A percentile compares a stretch with the other conserved stretches of the same genome.
Evolutionary conservation across 2,113 vertebrate species (phyloP).

Genomic region (Anolis carolinensis): DNA sequence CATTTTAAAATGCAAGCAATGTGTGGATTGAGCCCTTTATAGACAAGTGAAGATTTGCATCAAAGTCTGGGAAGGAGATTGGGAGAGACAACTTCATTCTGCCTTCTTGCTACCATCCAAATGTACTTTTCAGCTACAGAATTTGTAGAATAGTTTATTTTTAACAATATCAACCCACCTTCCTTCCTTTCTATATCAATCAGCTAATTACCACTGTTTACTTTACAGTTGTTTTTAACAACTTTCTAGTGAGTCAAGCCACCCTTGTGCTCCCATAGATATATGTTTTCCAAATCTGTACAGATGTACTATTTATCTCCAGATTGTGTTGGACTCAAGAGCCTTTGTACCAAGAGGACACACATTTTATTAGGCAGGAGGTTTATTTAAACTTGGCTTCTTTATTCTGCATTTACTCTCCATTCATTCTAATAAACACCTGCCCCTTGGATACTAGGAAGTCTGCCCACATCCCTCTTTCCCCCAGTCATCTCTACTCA

Average conservation of each 20-base stretch:
- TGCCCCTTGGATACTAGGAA: not conserved
- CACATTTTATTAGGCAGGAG: not conserved
- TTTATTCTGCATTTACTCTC: not conserved
- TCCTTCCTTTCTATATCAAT: not conserved
- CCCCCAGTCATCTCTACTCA: not conserved
- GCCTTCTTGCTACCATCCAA: not conserved
- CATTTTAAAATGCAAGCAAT: not conserved
- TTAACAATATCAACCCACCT: not conserved
- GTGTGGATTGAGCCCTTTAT: not conserved
- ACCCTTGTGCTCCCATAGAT: not conserved
- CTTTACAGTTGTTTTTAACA: not conserved
- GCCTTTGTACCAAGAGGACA: not conserved
- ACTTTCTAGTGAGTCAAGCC: not conserved
- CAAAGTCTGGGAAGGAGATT: not conserved
- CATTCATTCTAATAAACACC: not conserved
- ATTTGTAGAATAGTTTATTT: not conserved
- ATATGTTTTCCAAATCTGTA: not conserved
- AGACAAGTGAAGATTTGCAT: slow-evolving; percentile 1
- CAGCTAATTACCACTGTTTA: not conserved
- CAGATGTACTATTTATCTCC: not conserved
- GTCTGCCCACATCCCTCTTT: not conserved
- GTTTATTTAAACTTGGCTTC: not conserved
- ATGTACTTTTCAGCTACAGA: not conserved
- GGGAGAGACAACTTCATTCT: not conserved
- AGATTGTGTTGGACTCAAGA: not conserved